Evolutionary conservation across 2,113 vertebrate species (phyloP).

Genomic region (Glaucomys volans): DNA sequence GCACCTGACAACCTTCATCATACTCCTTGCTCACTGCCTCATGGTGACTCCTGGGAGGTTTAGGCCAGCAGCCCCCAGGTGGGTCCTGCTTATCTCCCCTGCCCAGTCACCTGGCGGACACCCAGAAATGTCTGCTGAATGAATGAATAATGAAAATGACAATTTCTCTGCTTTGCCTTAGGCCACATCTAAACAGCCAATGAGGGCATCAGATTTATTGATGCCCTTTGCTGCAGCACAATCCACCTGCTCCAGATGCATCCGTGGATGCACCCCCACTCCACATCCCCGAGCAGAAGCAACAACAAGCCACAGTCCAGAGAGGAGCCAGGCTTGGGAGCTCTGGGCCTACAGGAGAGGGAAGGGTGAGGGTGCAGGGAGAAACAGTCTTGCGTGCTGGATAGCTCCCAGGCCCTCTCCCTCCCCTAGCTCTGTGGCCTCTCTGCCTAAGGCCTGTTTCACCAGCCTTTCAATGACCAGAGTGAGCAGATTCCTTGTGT

Average conservation of each 20-base stretch:
- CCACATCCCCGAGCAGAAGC: not conserved
- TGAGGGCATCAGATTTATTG: not conserved
- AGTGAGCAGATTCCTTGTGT: constrained; percentile 65
- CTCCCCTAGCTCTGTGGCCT: constrained; percentile 60
- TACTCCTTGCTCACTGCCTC: not conserved
- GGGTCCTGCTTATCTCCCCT: not conserved
- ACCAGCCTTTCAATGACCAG: constrained; percentile 85
- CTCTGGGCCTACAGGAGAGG: too few species aligned
- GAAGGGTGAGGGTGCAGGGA: accelerated
- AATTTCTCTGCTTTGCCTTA: not conserved
- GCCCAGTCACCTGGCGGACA: not conserved
- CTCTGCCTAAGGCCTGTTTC: constrained; percentile 78
- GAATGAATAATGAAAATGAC: not conserved
- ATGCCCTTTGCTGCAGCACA: accelerated
- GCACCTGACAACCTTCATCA: accelerated
- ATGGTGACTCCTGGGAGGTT: not conserved
- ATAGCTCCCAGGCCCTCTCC: constrained; percentile 79
- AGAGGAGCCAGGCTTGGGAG: not conserved
- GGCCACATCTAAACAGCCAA: not conserved
- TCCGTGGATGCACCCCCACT: accelerated
- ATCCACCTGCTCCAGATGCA: accelerated
- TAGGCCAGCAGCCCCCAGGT: too few species aligned
- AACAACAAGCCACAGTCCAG: not conserved
- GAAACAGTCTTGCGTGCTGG: not conserved
- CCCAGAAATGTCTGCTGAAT: not conserved